Evolutionary conservation across 2,113 vertebrate genomes (phyloP), one percentile per base, ranked within the genome.

Genomic region (Corythoichthys haematopterus): DNA sequence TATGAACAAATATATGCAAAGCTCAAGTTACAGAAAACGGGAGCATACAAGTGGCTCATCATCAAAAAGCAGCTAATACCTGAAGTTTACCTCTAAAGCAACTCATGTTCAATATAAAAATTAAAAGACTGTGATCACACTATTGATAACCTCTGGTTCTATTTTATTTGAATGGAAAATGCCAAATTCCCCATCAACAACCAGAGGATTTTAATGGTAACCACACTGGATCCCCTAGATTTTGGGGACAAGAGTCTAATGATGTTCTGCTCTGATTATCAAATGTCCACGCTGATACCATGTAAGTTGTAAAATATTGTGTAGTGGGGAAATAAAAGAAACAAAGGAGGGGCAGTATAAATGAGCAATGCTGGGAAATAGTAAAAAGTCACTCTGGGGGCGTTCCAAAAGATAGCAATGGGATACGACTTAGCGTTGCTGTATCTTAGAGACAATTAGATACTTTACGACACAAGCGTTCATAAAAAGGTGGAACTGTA

Each of bases 331-430:
- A 82, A 81, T 28, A 28, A 86, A 82, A 77, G 77, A 65, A 74
- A 72, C 68, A 73, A 82, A 75, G 77, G 59, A 72, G 74, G 70
- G 86, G 77, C 71, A 80, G 80, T 71, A 84, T 87, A 86, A 88
- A 58, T 60, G 82, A 87, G 86, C 75, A 78, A 87, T 84, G 82
- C 78, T 81, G 78, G 69, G 72, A 84, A 87, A 85, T 82, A 71
- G 85, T 75, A 66, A 70, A 73, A 72, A 83, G 75, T 74, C 66
- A 74, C 28, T 9, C n/a, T 53, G 51, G 2, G 50, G 51, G 4
- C 2, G n/a, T 11, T 1, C 51, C n/a, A 3, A 50, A 35, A 38
- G 57, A 43, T 40, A 40, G 8, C 38, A 20, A 12, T 20, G 2
- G 16, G 16, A 11, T 16, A 8, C 10, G 57, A 37, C 37, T 9